These are phyloP conservation scores for Balearica regulorum DNA, from an alignment of 2,797 vertebrate genomes.

Conservation along the genomic window DNA sequence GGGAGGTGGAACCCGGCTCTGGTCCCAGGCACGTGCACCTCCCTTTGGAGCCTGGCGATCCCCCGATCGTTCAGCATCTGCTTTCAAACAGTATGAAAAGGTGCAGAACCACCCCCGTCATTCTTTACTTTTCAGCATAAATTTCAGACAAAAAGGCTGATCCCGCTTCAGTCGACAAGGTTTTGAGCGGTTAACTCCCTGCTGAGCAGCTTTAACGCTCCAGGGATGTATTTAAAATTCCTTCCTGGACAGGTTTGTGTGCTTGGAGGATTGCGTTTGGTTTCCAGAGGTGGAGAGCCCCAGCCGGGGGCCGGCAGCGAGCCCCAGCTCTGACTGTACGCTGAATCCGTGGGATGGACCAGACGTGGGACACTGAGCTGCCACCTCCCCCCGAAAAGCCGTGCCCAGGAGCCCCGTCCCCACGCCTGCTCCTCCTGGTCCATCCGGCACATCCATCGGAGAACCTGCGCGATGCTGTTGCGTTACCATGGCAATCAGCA, in stretches of 20 bases:
- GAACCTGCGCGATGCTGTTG: rapidly evolving
- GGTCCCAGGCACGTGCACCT: background rate
- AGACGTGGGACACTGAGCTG: rapidly evolving
- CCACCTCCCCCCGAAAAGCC: rapidly evolving
- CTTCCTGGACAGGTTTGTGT: background rate
- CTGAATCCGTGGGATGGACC: background rate
- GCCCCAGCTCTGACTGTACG: background rate
- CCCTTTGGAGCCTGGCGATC: rapidly evolving
- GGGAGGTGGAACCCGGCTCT: background rate
- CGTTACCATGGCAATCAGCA: constrained; percentile 12
- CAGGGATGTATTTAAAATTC: background rate
- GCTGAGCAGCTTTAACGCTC: background rate
- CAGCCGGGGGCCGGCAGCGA: rapidly evolving
- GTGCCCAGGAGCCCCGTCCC: background rate
- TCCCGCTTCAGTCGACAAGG: background rate
- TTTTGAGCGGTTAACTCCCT: background rate
- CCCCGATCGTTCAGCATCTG: rapidly evolving
- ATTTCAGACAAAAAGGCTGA: background rate
- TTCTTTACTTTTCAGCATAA: background rate
- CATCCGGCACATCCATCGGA: background rate
- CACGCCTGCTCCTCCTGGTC: rapidly evolving
- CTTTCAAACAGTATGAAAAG: background rate
- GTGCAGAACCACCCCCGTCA: background rate
- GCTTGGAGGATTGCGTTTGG: background rate
- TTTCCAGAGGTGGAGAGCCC: background rate